These are phyloP conservation scores for Allochrocebus solatus DNA, from an alignment of 2,797 vertebrate species.

Conservation along the genomic window DNA sequence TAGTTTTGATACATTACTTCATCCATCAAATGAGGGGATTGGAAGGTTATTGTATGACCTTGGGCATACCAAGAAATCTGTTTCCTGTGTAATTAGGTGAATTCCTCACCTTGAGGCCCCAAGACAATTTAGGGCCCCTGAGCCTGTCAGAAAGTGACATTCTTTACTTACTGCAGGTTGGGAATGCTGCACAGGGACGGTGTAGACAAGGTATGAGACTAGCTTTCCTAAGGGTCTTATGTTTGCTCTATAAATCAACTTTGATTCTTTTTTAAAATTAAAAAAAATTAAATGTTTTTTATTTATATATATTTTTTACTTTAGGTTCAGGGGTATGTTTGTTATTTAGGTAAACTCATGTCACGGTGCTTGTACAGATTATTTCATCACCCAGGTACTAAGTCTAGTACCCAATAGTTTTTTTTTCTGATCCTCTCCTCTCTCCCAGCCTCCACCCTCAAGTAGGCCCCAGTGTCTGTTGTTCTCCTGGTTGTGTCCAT, in stretches of 20 bases:
- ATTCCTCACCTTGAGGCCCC: background rate
- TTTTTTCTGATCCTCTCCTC: background rate
- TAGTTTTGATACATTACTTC: conserved; percentile 7
- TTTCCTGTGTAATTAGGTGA: background rate
- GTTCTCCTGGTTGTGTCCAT: background rate
- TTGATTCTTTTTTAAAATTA: background rate
- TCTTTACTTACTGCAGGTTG: background rate
- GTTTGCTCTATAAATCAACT: background rate
- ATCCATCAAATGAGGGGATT: background rate
- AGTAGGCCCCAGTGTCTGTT: background rate
- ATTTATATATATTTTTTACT: background rate
- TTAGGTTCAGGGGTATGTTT: background rate
- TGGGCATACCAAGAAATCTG: background rate
- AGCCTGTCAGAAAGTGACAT: background rate
- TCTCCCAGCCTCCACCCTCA: background rate
- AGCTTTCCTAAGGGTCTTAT: background rate
- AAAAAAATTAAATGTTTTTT: background rate
- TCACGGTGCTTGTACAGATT: background rate
- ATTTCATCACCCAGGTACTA: background rate
- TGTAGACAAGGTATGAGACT: background rate
- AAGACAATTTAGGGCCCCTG: background rate
- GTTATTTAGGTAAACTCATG: background rate
- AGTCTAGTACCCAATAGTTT: background rate
- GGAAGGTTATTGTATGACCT: background rate
- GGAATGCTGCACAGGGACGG: background rate